Evolutionary conservation across 2,888 invertebrate genomes (phyloP).

Genomic region (Cerceris ruficornis): DNA sequence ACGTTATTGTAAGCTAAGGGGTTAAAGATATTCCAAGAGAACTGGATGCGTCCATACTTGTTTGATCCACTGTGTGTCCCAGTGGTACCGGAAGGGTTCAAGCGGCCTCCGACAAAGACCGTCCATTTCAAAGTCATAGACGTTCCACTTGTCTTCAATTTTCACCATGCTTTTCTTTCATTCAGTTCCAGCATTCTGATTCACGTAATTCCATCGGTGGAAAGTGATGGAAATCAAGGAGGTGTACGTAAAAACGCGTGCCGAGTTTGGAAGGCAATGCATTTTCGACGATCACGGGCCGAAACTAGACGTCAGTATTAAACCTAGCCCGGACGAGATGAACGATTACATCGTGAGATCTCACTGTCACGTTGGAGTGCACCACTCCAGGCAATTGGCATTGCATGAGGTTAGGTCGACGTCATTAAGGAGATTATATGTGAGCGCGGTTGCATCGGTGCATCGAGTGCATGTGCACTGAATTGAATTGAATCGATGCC

Average conservation of each 20-base stretch:
- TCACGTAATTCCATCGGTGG: not conserved
- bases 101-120: too few species aligned
- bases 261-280: slow-evolving; percentile 88
- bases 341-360: slow-evolving; percentile 86
- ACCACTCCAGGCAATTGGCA: slow-evolving; percentile 85
- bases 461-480: slow-evolving; percentile 22
- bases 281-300: slow-evolving; percentile 86
- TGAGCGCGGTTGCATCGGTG: not conserved
- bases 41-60: too few species aligned
- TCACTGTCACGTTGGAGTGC: slow-evolving; percentile 86
- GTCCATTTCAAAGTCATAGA: not conserved
- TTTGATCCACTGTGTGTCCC: too few species aligned
- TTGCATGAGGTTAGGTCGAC: slow-evolving; percentile 86
- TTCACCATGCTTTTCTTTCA: not conserved
- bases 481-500: slow-evolving; percentile 12
- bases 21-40: too few species aligned
- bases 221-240: slow-evolving; percentile 82
- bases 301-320: slow-evolving; percentile 72
- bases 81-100: too few species aligned
- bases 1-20: too few species aligned
- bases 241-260: slow-evolving; percentile 87
- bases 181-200: not conserved
- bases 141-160: not conserved
- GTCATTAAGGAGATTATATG: slow-evolving; percentile 24
- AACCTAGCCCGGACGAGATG: slow-evolving; percentile 83